Evolutionary conservation across 23 tunicate species (phyloP).

Genomic region (Styela clava): DNA sequence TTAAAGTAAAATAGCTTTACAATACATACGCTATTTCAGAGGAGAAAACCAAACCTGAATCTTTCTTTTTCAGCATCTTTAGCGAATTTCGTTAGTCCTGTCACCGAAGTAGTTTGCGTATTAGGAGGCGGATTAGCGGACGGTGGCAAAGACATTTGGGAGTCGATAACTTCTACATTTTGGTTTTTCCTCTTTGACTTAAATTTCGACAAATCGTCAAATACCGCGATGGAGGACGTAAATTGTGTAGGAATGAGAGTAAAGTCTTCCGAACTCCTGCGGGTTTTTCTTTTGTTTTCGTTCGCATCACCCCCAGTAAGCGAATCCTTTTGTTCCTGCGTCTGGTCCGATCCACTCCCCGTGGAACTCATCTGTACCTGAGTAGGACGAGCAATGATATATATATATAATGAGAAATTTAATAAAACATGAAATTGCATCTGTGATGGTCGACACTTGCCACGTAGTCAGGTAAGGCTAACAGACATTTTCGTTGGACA

Average conservation of each 20-base stretch:
- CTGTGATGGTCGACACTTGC: too few relatives aligned
- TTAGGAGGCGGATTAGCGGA: constrained; percentile 2
- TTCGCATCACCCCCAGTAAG: not conserved
- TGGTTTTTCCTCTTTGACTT: not conserved
- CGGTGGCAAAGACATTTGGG: constrained; percentile 1
- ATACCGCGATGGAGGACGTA: constrained; percentile 5
- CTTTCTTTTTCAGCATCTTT: not conserved
- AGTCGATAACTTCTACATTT: not conserved
- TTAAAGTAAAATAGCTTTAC: too few relatives aligned
- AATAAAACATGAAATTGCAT: too few relatives aligned
- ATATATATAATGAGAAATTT: too few relatives aligned
- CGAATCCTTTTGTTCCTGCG: not conserved
- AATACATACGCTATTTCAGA: too few relatives aligned
- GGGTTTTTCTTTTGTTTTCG: not conserved
- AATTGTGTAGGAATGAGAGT: not conserved
- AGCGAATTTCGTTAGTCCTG: not conserved
- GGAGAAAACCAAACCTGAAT: too few relatives aligned
- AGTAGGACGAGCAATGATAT: too few relatives aligned
- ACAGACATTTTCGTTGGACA: too few relatives aligned
- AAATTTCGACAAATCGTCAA: not conserved
- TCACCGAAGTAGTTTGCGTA: not conserved
- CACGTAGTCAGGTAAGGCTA: too few relatives aligned
- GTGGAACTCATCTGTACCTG: not conserved
- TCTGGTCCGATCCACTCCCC: not conserved
- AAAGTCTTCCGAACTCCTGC: not conserved